A percentile compares a stretch with the other conserved stretches of the same genome.
These are phyloP conservation scores for Apeltes quadracus DNA, from an alignment of 2,113 vertebrate genomes.

Conservation along the genomic window DNA sequence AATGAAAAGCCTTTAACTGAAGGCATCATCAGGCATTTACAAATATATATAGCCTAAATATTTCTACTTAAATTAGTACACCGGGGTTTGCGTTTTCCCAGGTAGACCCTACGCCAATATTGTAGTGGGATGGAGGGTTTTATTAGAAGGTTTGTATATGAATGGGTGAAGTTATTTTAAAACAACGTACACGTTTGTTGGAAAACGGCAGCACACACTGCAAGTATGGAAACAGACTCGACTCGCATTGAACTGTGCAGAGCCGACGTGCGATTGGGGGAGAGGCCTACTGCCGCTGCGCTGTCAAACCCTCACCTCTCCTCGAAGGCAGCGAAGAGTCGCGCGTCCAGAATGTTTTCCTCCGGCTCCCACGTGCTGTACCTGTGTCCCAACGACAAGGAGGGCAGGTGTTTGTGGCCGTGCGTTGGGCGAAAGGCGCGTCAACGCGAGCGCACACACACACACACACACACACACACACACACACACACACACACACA, in stretches of 20 bases:
- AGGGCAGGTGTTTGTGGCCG: slow-evolving; percentile 1
- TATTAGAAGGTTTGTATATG: not conserved
- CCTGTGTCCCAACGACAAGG: slow-evolving; percentile 76
- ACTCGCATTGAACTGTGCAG: not conserved
- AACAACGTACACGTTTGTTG: not conserved
- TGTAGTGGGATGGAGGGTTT: not conserved
- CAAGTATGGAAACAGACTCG: not conserved
- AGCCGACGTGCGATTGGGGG: not conserved
- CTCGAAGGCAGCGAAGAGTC: slow-evolving; percentile 95
- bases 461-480: not conserved
- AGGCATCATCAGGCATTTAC: not conserved
- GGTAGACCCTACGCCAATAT: not conserved
- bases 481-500: no score
- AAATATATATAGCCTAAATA: not conserved
- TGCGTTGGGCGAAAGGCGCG: not conserved
- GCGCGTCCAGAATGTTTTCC: slow-evolving; percentile 96
- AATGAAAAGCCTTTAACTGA: slow-evolving; percentile 1
- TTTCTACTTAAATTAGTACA: not conserved
- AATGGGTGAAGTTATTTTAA: not conserved
- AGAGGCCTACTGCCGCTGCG: slow-evolving; percentile 60
- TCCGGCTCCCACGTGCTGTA: slow-evolving; percentile 99
- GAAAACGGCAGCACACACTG: not conserved
- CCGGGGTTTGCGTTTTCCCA: no score
- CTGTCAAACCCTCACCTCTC: slow-evolving; percentile 88
- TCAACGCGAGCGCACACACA: not conserved